Percentiles rank a stretch among this genome's conserved stretches.
Conservation (phyloP, 2,888 invertebrate species). For the Eueremaeus valkanovi region DNA sequence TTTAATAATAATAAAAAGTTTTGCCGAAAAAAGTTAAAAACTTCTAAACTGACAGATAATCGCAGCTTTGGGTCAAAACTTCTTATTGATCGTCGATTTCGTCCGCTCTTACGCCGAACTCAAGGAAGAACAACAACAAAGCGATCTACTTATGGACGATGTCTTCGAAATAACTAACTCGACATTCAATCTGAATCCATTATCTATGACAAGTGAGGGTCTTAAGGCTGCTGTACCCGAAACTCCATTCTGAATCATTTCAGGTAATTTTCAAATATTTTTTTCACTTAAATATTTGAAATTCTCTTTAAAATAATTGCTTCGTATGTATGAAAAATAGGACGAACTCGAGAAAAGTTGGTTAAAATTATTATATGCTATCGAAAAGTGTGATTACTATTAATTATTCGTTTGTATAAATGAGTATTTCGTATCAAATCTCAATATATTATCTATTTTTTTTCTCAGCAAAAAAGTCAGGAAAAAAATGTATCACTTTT, state of each 20-base stretch:
- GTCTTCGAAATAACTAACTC: constrained; percentile 25
- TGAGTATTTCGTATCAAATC: background rate
- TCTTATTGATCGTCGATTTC: constrained; percentile 41
- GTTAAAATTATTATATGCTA: background rate
- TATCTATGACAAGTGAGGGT: constrained; percentile 16
- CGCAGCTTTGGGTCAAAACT: constrained; percentile 40
- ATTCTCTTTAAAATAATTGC: background rate
- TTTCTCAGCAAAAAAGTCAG: background rate
- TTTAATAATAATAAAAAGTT: background rate
- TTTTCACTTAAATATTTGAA: background rate
- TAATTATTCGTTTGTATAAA: background rate
- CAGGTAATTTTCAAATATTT: background rate
- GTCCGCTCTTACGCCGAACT: constrained; percentile 40
- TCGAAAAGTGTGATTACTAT: background rate
- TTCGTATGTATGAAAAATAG: background rate
- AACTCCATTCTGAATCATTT: constrained; percentile 2
- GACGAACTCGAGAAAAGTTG: background rate
- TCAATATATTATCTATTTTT: background rate
- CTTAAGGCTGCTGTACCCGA: background rate
- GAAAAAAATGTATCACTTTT: background rate
- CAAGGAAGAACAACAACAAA: constrained; percentile 33
- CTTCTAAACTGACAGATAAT: constrained; percentile 29
- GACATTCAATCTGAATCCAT: constrained; percentile 35
- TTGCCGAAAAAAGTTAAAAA: no score
- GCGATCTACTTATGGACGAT: constrained; percentile 17